Evolutionary conservation across 2,888 invertebrate species (phyloP).

Genomic region (Agonopterix alstromeriana): DNA sequence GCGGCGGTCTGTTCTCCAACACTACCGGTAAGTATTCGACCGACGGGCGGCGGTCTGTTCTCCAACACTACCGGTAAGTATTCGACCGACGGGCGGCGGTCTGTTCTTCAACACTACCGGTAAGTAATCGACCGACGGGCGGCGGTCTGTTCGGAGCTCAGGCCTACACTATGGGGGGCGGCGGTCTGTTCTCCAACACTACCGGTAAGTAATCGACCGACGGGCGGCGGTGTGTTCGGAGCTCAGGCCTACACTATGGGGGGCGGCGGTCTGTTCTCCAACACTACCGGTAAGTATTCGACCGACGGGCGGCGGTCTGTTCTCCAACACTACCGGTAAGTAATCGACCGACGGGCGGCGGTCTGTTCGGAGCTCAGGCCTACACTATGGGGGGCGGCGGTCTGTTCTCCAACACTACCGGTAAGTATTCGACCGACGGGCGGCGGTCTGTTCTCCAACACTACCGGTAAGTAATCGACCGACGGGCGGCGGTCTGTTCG

Average conservation of each 20-base stretch:
- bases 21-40: no score
- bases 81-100: conserved; percentile 40
- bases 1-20: conserved; percentile 77
- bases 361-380: conserved; percentile 80
- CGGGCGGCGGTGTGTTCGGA: conserved; percentile 53
- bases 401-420: conserved; percentile 74
- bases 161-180: conserved; percentile 69
- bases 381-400: conserved; percentile 74
- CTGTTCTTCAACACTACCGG: no score
- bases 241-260: conserved; percentile 75
- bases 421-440: conserved; percentile 49
- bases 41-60: conserved; percentile 79
- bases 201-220: conserved; percentile 40
- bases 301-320: conserved; percentile 44
- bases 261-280: conserved; percentile 79
- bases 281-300: conserved; percentile 54
- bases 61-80: conserved; percentile 64
- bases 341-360: no score
- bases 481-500: conserved; percentile 76
- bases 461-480: no score
- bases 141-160: conserved; percentile 80
- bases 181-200: conserved; percentile 78
- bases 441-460: conserved; percentile 53
- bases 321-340: no score
- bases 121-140: no score